phyloP scores from a whole-genome alignment of 2,113 vertebrate genomes.

The Sarotherodon lohbergeri region DNA sequence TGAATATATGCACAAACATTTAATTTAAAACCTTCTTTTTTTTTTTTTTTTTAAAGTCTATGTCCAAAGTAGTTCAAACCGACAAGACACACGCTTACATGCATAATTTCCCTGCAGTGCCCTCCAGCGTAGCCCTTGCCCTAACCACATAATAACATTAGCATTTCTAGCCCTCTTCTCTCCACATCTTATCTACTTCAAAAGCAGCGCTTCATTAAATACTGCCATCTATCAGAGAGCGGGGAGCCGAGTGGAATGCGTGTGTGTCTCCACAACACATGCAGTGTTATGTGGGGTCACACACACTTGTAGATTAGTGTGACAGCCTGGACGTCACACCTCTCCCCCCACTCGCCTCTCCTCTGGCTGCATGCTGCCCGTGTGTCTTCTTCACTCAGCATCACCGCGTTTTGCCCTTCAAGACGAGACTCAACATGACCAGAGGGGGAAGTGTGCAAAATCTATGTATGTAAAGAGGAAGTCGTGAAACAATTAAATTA shows the following conservation, averaged over 20 bases:
- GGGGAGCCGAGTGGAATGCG: conserved; percentile 30
- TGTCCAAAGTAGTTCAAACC: not conserved
- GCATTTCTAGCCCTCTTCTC: conserved; percentile 36
- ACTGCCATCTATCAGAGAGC: conserved; percentile 44
- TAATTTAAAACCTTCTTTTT: not conserved
- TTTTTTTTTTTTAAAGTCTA: no score
- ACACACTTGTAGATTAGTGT: conserved; percentile 40
- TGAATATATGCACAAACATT: not conserved
- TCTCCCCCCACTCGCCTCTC: not conserved
- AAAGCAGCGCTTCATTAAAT: conserved; percentile 58
- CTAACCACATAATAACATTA: conserved; percentile 43
- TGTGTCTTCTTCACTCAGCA: conserved; percentile 28
- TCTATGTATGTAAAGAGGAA: not conserved
- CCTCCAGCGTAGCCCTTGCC: conserved; percentile 1
- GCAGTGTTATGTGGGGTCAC: conserved; percentile 33
- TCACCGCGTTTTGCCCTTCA: conserved; percentile 10
- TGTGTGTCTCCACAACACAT: conserved; percentile 8
- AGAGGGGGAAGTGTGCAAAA: not conserved
- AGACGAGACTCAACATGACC: not conserved
- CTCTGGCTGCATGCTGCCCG: not conserved
- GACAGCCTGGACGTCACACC: conserved; percentile 47
- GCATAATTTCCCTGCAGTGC: not conserved
- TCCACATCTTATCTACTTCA: conserved; percentile 58
- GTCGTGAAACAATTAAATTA: not conserved
- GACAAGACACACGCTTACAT: not conserved